These are phyloP conservation scores for Lutjanus campechanus DNA, from an alignment of 2,797 vertebrate genomes.

Conservation along the genomic window DNA sequence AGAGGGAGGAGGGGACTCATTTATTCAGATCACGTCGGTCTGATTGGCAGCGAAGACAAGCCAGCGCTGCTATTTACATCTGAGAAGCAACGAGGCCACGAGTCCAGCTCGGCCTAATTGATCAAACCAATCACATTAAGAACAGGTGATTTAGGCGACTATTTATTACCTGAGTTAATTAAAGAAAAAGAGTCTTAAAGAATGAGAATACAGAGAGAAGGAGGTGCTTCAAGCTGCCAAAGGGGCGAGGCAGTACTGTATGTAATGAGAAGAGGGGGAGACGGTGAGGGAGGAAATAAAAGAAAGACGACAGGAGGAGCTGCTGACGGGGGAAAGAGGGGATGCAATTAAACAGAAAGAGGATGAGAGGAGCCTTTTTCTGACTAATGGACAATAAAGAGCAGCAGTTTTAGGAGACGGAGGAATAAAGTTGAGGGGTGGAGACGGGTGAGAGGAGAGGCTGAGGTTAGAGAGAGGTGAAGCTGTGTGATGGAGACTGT, in stretches of 20 bases:
- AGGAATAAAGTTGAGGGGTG: neutral
- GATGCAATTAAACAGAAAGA: conserved; percentile 29
- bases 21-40: conserved; percentile 43
- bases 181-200: conserved; percentile 67
- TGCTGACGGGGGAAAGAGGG: conserved; percentile 45
- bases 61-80: conserved; percentile 39
- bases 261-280: conserved; percentile 17
- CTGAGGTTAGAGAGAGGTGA: neutral
- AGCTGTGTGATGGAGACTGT: neutral
- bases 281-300: neutral
- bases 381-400: conserved; percentile 27
- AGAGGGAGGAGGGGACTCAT: neutral
- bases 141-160: conserved; percentile 57
- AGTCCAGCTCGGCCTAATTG: conserved; percentile 63
- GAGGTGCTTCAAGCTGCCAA: conserved; percentile 11
- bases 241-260: neutral
- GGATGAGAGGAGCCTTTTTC: neutral
- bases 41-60: conserved; percentile 45
- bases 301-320: neutral
- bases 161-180: conserved; percentile 80
- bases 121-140: conserved; percentile 60
- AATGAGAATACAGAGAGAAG: conserved; percentile 3
- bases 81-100: conserved; percentile 14
- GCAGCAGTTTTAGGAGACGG: conserved; percentile 3
- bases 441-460: neutral